These are phyloP conservation scores for Chironomus tentans DNA, from an alignment of 2,888 invertebrate genomes.

Conservation along the genomic window DNA sequence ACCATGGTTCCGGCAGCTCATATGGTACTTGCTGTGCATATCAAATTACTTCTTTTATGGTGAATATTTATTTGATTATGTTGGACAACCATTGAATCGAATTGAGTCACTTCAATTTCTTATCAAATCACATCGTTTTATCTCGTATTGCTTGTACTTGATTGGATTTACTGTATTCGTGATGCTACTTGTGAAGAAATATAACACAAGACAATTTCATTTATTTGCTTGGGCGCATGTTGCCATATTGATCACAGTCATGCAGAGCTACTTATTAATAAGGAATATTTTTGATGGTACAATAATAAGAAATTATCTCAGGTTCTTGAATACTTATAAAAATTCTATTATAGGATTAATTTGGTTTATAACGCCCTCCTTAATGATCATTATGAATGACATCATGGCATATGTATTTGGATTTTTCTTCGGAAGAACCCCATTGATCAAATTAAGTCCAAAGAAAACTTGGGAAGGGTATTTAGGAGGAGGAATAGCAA, in stretches of 20 bases:
- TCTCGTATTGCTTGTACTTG: slow-evolving; percentile 94
- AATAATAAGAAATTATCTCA: slow-evolving; percentile 9
- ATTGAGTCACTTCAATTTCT: slow-evolving; percentile 80
- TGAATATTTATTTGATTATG: slow-evolving; percentile 96
- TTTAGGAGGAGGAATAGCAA: slow-evolving; percentile 94
- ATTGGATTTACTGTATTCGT: slow-evolving; percentile 98
- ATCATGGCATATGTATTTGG: slow-evolving; percentile 99
- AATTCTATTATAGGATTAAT: slow-evolving; percentile 50
- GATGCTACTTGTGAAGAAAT: slow-evolving; percentile 91
- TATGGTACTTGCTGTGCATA: slow-evolving; percentile 97
- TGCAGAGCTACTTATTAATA: slow-evolving; percentile 97
- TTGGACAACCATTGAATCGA: slow-evolving; percentile 83
- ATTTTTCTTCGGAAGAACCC: slow-evolving; percentile 99
- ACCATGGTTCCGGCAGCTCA: slow-evolving; percentile 98
- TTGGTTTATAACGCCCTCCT: slow-evolving; percentile 98
- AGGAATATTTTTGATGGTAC: slow-evolving; percentile 97
- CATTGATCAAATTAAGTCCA: slow-evolving; percentile 95
- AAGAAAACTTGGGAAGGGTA: slow-evolving; percentile 99
- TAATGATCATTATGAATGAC: slow-evolving; percentile 99
- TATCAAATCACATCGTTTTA: slow-evolving; percentile 94
- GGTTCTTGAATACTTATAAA: slow-evolving; percentile 16
- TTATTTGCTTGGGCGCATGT: slow-evolving; percentile 99
- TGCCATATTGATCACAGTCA: slow-evolving; percentile 95
- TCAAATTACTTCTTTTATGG: slow-evolving; percentile 99
- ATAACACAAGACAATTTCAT: slow-evolving; percentile 99